phyloP scores from a whole-genome alignment of 92 coral and sea anemone genomes.

The Zoanthus solanderi region DNA sequence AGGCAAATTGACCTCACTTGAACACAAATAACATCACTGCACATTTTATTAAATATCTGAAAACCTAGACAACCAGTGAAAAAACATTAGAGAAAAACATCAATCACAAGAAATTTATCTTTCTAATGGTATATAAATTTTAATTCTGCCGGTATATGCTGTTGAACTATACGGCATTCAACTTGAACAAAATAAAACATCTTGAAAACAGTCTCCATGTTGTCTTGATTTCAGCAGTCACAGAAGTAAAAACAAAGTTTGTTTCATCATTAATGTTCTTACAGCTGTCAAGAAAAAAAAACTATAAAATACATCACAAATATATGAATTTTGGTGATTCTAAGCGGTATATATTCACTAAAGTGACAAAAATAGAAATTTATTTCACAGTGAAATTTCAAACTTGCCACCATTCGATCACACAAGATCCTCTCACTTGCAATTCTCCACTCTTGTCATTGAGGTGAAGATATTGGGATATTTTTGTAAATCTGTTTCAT shows the following conservation, averaged over 20 bases:
- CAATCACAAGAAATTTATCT: not conserved
- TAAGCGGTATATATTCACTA: not conserved
- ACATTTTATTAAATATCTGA: slow-evolving; percentile 4
- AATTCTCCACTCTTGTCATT: slow-evolving; percentile 18
- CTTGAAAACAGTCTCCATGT: not conserved
- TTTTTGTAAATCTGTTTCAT: not conserved
- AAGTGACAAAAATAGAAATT: not conserved
- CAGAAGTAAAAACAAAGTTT: slow-evolving; percentile 7
- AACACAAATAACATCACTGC: slow-evolving; percentile 17
- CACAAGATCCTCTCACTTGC: slow-evolving; percentile 45
- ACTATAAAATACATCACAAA: not conserved
- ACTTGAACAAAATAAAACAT: not conserved
- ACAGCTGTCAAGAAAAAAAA: not conserved
- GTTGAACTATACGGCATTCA: not conserved
- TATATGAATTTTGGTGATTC: not conserved
- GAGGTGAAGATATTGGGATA: slow-evolving; percentile 28
- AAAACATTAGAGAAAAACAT: not conserved
- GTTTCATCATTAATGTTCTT: slow-evolving; percentile 6
- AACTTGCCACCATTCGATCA: not conserved
- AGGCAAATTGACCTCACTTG: not conserved
- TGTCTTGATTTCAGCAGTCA: slow-evolving; percentile 8
- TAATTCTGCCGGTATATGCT: not conserved
- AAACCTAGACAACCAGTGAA: not conserved
- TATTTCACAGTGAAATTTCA: slow-evolving; percentile 6
- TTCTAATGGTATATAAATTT: not conserved